phyloP scores from a whole-genome alignment of 2,113 vertebrate species.

The Ophthalmolycus amberensis region DNA sequence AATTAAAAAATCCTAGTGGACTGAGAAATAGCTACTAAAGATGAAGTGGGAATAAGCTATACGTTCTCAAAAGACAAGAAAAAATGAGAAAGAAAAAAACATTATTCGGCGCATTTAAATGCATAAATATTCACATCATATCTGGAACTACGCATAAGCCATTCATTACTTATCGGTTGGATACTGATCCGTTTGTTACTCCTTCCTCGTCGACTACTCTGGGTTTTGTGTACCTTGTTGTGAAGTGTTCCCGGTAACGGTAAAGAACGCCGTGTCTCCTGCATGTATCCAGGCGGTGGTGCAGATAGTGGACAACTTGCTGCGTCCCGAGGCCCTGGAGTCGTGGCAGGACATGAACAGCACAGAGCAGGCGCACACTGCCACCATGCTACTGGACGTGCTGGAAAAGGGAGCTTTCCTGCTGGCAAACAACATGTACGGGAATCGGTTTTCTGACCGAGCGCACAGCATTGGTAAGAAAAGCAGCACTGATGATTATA shows the following conservation, averaged over 20 bases:
- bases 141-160: not conserved
- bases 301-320: conserved; percentile 92
- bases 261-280: not conserved
- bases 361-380: conserved; percentile 92
- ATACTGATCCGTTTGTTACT: not conserved
- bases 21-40: not conserved
- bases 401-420: conserved; percentile 94
- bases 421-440: conserved; percentile 94
- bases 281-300: conserved; percentile 87
- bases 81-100: not conserved
- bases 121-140: not conserved
- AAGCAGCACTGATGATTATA: not conserved
- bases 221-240: not conserved
- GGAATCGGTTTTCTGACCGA: conserved; percentile 88
- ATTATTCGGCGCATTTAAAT: not conserved
- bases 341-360: conserved; percentile 96
- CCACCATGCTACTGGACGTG: conserved; percentile 93
- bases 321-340: conserved; percentile 88
- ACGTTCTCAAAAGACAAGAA: not conserved
- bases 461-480: conserved; percentile 90
- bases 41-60: not conserved
- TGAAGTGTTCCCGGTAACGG: not conserved
- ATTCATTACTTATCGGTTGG: not conserved
- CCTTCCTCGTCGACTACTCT: not conserved
- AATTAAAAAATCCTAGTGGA: not conserved